Conservation (phyloP, 2,888 invertebrate genomes). For the Pollenia griseotomentosa region DNA sequence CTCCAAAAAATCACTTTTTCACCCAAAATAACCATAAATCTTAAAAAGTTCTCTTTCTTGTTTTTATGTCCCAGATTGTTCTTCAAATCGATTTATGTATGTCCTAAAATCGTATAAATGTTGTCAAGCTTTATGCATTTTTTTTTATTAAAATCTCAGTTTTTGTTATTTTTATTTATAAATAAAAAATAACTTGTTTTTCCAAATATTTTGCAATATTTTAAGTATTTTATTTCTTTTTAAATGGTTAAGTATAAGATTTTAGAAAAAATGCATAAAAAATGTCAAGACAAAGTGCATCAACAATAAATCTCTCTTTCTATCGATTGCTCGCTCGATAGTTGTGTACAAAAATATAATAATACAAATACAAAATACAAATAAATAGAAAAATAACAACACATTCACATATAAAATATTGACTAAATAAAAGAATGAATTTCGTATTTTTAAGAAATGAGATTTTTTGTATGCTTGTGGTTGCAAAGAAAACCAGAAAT, state of each 20-base stretch:
- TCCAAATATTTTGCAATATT: constrained; percentile 65
- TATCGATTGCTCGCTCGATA: constrained; percentile 10
- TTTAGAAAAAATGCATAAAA: not conserved
- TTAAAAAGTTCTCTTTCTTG: constrained; percentile 10
- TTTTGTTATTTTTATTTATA: constrained; percentile 40
- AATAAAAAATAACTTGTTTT: constrained; percentile 41
- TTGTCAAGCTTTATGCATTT: constrained; percentile 51
- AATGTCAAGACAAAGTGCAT: constrained; percentile 56
- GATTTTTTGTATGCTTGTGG: constrained; percentile 27
- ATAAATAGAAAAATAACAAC: not conserved
- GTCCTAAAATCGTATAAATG: constrained; percentile 1
- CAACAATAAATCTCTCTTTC: constrained; percentile 65
- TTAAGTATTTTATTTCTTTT: constrained; percentile 65
- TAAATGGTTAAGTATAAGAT: constrained; percentile 28
- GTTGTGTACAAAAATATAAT: not conserved
- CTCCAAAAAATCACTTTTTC: not conserved
- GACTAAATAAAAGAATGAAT: constrained; percentile 16
- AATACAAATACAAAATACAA: not conserved
- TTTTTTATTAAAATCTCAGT: constrained; percentile 56
- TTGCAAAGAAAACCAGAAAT: not conserved
- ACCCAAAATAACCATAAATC: not conserved
- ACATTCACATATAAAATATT: not conserved
- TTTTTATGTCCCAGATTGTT: not conserved
- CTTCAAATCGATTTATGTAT: not conserved
- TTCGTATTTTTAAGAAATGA: constrained; percentile 33